These are phyloP conservation scores for Peromyscus nudipes DNA, from an alignment of 2,797 vertebrate species.

Conservation along the genomic window DNA sequence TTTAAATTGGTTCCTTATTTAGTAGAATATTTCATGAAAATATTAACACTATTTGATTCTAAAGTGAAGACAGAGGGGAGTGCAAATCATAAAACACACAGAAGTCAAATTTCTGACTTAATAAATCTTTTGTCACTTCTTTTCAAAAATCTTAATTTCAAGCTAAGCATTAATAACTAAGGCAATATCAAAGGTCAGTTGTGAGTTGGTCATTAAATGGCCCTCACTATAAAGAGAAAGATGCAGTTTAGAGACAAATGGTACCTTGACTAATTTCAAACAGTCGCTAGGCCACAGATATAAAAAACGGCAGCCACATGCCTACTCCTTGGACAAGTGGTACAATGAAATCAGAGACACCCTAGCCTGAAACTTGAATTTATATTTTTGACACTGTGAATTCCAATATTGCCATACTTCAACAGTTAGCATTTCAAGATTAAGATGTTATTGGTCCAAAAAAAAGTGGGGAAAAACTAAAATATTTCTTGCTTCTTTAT, in stretches of 20 bases:
- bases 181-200: not conserved
- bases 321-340: not conserved
- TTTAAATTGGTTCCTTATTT: not conserved
- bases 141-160: constrained; percentile 41
- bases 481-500: constrained; percentile 18
- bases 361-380: not conserved
- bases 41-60: not conserved
- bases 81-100: not conserved
- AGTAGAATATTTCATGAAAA: not conserved
- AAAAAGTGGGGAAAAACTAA: not conserved
- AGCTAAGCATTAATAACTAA: constrained; percentile 27
- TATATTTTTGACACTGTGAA: not conserved
- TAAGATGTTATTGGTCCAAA: not conserved
- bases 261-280: not conserved
- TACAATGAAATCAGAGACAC: not conserved
- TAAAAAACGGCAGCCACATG: not conserved
- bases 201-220: not conserved
- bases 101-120: not conserved
- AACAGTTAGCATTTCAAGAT: constrained; percentile 43
- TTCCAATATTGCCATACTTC: not conserved
- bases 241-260: not conserved
- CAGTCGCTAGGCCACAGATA: not conserved
- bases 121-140: not conserved
- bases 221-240: constrained; percentile 11
- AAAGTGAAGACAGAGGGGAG: not conserved